Base-by-base conservation (phyloP, 2,888 invertebrate genomes). In the Dilophus febrilis region DNA sequence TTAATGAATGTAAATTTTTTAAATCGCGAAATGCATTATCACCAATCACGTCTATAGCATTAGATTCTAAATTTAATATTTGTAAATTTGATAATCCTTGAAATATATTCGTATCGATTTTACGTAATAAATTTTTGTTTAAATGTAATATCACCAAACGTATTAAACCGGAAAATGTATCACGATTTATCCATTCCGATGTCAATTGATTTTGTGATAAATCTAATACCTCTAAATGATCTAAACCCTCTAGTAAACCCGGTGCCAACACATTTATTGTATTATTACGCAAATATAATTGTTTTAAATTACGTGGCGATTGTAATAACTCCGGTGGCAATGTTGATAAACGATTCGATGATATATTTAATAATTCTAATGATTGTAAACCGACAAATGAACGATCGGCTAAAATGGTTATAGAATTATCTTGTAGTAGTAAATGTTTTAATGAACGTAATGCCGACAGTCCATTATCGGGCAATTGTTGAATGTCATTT, bases 291-390 rank as follows among this genome's bases (percentile, higher is more conserved):
- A 84, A 65, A 52, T 81, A 73, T 48, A 85, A 67, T 57, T 81
- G 76, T 44, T 73, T 70, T 34, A 85, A 65, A 48, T 78, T 74
- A 46, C 72, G 67, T n/a, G 77, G 76, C 31, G 74, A 73, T 52
- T 77, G 71, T 55, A 87, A 82, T 55, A 85, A 64, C 55, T 81
- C 80, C 28, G 82, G 77, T 7, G 86, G 85, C 48, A 87, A 64
- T 8, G 78, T 77, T 29, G 74, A 75, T 49, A 88, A 63, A 46
- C 74, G 72, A 59, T 88, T 88, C 50, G 78, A 78, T 26, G 84
- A 81, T 51, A 87, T 61, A 63, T 87, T 85, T 29, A 88, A 64
- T 38, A 75, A 67, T 54, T 74, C 72, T 46, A 87, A 61, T 44
- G 74, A 69, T 48, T 65, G 68, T 45, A 86, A 64, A 27, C 81